Base-by-base conservation (phyloP, 2,113 vertebrate genomes). In the Beaufortia kweichowensis region DNA sequence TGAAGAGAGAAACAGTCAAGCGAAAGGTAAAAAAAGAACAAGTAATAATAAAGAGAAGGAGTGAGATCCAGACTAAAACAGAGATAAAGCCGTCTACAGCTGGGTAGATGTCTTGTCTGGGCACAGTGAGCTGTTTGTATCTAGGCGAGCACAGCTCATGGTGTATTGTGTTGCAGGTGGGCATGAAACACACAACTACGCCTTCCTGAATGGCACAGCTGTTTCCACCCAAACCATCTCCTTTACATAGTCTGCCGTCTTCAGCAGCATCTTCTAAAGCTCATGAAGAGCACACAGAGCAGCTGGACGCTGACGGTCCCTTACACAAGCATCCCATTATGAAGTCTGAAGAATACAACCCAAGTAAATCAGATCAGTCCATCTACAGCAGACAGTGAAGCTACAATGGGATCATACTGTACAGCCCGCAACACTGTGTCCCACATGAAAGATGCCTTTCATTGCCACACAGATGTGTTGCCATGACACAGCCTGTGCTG, bases 381-480 rank as follows among this genome's bases (percentile, higher is more conserved):
- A 68, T 71, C 39, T 79, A 79, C 57, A 71, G 60, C 56, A 24
- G 29, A 70, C 19, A 35, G 39, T 61, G 79, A 35, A 68, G 73
- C 55, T 76, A 53, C 53, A 82, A 67, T 84, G 43, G 74, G 61
- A 69, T 61, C 61, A 53, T 69, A 84, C 81, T 82, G 79, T 82
- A 84, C 71, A 48, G 62, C 59, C 48, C 26, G 39, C 39, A 43
- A 64, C 26, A n/a, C 68, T 66, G 55, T n/a, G 28, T 19, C 55
- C 71, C 39, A 43, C 61, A 77, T 83, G 88, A 92, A 90, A 88
- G 88, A 85, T 72, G 62, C 84, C 85, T 89, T 92, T 93, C 85
- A 92, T 69, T 77, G 75, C 64, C 10, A 79, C 78, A 82, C 92
- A 92, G 91, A 91, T 92, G 89, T 91, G 87, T 91, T 81, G 77